Conservation (phyloP, 2,797 vertebrate genomes). For the Amblyopsis hoosieri region DNA sequence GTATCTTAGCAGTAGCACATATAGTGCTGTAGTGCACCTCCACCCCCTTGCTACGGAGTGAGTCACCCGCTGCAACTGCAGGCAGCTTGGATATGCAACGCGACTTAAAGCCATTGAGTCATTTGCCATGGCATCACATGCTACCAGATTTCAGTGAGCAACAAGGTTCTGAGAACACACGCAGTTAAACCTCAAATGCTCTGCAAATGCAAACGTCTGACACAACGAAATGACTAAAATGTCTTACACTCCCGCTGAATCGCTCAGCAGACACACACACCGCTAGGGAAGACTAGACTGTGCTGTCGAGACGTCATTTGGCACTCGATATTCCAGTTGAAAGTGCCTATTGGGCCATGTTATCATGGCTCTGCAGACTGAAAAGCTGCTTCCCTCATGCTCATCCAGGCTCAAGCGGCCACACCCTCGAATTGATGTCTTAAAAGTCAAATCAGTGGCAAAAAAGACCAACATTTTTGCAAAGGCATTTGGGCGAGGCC, state of each 20-base stretch:
- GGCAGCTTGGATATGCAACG: slow-evolving; percentile 28
- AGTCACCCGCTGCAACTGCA: slow-evolving; percentile 72
- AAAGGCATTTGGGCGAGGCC: slow-evolving; percentile 48
- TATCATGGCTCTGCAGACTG: slow-evolving; percentile 52
- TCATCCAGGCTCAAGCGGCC: slow-evolving; percentile 51
- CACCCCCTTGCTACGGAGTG: slow-evolving; percentile 56
- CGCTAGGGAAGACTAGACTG: slow-evolving; percentile 8
- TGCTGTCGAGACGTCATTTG: slow-evolving; percentile 56
- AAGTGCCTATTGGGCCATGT: slow-evolving; percentile 55
- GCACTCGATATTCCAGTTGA: slow-evolving; percentile 63
- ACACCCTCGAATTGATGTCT: slow-evolving; percentile 18
- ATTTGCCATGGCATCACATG: too few relatives aligned
- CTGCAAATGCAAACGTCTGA: slow-evolving; percentile 19
- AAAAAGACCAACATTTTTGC: too few relatives aligned
- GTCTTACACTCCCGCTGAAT: slow-evolving; percentile 23
- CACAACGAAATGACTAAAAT: slow-evolving; percentile 32
- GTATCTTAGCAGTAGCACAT: slow-evolving; percentile 40
- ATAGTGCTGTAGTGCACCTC: slow-evolving; percentile 29
- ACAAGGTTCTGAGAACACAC: slow-evolving; percentile 4
- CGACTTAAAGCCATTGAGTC: slow-evolving; percentile 8
- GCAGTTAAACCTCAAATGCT: slow-evolving; percentile 7
- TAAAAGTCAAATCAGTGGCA: too few relatives aligned
- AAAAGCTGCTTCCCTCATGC: slow-evolving; percentile 44
- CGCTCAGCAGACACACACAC: slow-evolving; percentile 17
- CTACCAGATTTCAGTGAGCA: slow-evolving; percentile 1